Evolutionary conservation across 2,113 vertebrate genomes (phyloP).

Genomic region (Cynopterus brachyotis): DNA sequence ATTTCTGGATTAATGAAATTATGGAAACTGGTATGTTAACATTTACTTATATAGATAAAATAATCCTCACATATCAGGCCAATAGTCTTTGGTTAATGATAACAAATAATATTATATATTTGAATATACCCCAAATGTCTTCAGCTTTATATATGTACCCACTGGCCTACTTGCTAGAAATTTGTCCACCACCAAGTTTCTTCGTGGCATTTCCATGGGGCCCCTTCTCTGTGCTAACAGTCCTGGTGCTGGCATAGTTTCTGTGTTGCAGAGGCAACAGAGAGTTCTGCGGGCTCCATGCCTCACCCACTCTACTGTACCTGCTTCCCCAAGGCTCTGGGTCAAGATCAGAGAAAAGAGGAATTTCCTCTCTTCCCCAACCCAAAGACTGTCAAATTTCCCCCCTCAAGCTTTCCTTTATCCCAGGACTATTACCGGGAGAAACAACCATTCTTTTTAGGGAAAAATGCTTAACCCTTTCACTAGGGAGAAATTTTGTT

Average conservation of each 20-base stretch:
- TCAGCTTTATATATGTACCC: background rate
- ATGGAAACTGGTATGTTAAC: background rate
- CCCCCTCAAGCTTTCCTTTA: background rate
- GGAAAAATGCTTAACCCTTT: background rate
- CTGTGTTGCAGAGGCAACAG: background rate
- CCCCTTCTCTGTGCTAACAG: background rate
- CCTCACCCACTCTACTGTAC: background rate
- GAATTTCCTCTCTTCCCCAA: background rate
- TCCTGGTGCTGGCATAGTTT: background rate
- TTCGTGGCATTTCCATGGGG: background rate
- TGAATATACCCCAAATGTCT: background rate
- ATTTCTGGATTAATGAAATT: constrained; percentile 7
- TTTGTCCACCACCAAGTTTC: background rate
- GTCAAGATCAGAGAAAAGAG: background rate
- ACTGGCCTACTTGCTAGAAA: background rate
- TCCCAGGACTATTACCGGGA: background rate
- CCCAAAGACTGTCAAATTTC: background rate
- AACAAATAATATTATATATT: background rate
- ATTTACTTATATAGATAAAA: constrained; percentile 10
- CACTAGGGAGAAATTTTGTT: background rate
- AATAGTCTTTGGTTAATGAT: background rate
- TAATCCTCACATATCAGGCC: background rate
- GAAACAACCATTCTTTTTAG: background rate
- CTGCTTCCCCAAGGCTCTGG: background rate
- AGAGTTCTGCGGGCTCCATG: background rate